Conservation (phyloP, 2,113 vertebrate genomes). For the Panurus biarmicus region DNA sequence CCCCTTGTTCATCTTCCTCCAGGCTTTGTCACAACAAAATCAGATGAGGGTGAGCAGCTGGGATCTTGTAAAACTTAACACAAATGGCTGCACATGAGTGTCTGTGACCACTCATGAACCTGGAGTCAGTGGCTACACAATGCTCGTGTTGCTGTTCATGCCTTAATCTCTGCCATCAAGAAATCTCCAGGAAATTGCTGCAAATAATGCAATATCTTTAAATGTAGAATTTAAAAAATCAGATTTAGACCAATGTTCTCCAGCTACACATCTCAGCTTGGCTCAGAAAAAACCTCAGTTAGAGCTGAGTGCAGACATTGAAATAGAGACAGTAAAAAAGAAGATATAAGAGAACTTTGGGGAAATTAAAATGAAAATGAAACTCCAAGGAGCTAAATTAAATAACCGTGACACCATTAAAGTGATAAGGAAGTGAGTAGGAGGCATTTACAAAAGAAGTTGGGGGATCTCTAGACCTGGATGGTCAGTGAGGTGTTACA, state of each 20-base stretch:
- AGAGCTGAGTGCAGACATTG: background rate
- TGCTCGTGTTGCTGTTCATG: accelerated
- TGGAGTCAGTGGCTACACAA: background rate
- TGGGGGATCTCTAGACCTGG: background rate
- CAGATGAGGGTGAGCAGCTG: background rate
- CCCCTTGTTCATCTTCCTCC: background rate
- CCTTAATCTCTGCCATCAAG: background rate
- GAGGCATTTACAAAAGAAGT: background rate
- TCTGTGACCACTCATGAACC: background rate
- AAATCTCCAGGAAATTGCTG: background rate
- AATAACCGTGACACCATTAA: conserved; percentile 27
- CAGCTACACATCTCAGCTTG: background rate
- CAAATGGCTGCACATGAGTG: background rate
- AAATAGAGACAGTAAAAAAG: background rate
- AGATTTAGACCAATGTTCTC: background rate
- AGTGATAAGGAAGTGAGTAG: background rate
- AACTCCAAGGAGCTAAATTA: conserved; percentile 42
- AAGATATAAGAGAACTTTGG: background rate
- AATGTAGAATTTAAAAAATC: background rate
- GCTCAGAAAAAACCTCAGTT: background rate
- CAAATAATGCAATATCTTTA: background rate
- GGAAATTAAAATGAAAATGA: conserved; percentile 61
- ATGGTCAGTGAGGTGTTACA: background rate
- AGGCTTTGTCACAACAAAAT: background rate
- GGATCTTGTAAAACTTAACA: background rate